Base-by-base conservation (phyloP, 2,797 vertebrate genomes). In the Bovichtus diacanthus region DNA sequence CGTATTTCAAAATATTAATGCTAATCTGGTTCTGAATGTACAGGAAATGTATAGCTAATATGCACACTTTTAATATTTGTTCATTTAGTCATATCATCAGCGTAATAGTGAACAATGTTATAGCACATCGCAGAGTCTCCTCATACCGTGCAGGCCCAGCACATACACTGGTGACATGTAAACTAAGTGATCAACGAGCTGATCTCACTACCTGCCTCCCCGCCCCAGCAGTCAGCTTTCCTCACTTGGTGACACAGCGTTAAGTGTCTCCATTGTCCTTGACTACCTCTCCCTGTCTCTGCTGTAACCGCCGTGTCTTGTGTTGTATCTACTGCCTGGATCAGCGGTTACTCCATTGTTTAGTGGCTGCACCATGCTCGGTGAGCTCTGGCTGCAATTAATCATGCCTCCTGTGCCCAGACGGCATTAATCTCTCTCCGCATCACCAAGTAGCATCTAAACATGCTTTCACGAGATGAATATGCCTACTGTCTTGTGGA, bases 401-500 rank as follows among this genome's bases (percentile, higher is more conserved):
- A 93, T 92, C 87, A 89, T 58, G 80, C 72, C 80, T 90, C 67
- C 56, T 64, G 31, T 34, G 74, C 74, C 80, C 74, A 91, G 88
- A 90, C 86, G 50, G 71, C 71, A 85, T 87, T 90, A 94, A 93
- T 93, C 90, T 87, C 70, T 75, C 74, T 76, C 74, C 70, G 86
- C 77, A 87, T 85, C 85, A 65, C 72, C 75, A 72, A 76, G 79
- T 55, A 39, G 74, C 82, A 67, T 76, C 73, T 87, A 82, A 90
- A 81, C 87, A 77, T 71, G 76, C 75, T 78, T 84, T 87, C 74
- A 89, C 81, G 69, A 81, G 71, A 58, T 80, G 82, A 88, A 88
- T 83, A 82, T 84, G 78, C 46, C 74, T 51, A 74, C 76, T 70
- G 83, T 91, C 84, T 72, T 49, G 63, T 69, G 5, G 27, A 36